Conservation (phyloP, 2,113 vertebrate species). For the Apus apus region DNA sequence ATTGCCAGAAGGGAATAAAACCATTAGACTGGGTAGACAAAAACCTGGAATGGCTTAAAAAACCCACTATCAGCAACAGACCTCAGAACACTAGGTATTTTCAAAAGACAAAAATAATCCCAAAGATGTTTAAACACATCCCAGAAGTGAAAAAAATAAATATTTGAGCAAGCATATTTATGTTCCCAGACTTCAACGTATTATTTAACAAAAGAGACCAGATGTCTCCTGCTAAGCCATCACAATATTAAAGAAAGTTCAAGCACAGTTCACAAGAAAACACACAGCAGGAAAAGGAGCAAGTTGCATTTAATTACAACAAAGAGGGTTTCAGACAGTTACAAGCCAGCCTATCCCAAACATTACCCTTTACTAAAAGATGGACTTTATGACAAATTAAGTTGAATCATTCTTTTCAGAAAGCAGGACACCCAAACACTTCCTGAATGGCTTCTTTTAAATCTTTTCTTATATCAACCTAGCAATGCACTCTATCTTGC, state of each 20-base stretch:
- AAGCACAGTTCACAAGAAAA: conserved; percentile 34
- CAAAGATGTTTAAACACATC: not conserved
- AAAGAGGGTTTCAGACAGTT: conserved; percentile 27
- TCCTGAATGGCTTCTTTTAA: not conserved
- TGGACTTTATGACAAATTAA: not conserved
- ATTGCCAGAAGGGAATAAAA: not conserved
- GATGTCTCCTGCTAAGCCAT: not conserved
- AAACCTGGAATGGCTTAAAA: not conserved
- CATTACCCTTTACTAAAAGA: not conserved
- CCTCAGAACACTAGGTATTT: not conserved
- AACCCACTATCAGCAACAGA: not conserved
- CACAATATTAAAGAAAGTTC: not conserved
- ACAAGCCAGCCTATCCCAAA: conserved; percentile 18
- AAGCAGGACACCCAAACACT: not conserved
- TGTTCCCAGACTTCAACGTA: not conserved
- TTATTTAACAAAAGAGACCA: not conserved
- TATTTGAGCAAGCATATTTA: not conserved
- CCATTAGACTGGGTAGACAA: not conserved
- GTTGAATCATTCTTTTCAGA: not conserved
- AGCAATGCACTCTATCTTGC: not conserved
- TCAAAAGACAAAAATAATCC: not conserved
- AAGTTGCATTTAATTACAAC: conserved; percentile 58
- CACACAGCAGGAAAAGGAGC: conserved; percentile 48
- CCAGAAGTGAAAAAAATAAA: not conserved
- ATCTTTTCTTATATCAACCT: not conserved